These are phyloP conservation scores for Pandemis corylana DNA, from an alignment of 2,888 invertebrate species.

Conservation along the genomic window DNA sequence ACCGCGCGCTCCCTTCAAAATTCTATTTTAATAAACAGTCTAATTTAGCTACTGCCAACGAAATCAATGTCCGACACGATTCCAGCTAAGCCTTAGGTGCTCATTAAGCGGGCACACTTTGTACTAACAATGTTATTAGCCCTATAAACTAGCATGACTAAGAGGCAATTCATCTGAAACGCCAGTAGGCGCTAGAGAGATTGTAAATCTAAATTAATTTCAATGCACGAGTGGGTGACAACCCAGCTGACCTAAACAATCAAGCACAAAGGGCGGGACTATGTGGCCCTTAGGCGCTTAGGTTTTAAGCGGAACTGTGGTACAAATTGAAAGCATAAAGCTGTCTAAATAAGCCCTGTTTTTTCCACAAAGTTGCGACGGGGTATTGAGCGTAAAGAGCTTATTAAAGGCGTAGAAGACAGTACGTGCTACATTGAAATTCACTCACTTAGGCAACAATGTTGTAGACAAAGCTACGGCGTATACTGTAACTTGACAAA, in stretches of 20 bases:
- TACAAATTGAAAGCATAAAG: slow-evolving; percentile 50
- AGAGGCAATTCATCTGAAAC: slow-evolving; percentile 61
- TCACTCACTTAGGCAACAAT: slow-evolving; percentile 6
- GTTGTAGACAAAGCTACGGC: neutral
- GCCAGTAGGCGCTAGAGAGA: slow-evolving; percentile 57
- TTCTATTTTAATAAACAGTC: slow-evolving; percentile 27
- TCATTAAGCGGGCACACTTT: slow-evolving; percentile 41
- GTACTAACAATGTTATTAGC: slow-evolving; percentile 42
- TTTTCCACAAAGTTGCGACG: neutral
- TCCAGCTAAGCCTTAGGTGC: slow-evolving; percentile 33
- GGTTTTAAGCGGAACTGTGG: slow-evolving; percentile 50
- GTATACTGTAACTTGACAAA: neutral
- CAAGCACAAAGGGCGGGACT: slow-evolving; percentile 67
- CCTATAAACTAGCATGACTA: slow-evolving; percentile 48
- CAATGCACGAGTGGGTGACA: slow-evolving; percentile 73
- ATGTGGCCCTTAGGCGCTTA: slow-evolving; percentile 56
- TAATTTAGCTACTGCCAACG: slow-evolving; percentile 35
- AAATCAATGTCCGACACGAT: slow-evolving; percentile 39
- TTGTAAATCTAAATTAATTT: slow-evolving; percentile 78
- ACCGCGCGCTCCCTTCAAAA: slow-evolving; percentile 17
- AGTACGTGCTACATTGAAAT: slow-evolving; percentile 9
- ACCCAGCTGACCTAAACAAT: slow-evolving; percentile 72
- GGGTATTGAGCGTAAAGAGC: neutral
- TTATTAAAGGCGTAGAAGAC: neutral
- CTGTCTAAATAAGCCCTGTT: neutral